These are phyloP conservation scores for Apodemia zela DNA, from an alignment of 2,888 invertebrate species.

Conservation along the genomic window DNA sequence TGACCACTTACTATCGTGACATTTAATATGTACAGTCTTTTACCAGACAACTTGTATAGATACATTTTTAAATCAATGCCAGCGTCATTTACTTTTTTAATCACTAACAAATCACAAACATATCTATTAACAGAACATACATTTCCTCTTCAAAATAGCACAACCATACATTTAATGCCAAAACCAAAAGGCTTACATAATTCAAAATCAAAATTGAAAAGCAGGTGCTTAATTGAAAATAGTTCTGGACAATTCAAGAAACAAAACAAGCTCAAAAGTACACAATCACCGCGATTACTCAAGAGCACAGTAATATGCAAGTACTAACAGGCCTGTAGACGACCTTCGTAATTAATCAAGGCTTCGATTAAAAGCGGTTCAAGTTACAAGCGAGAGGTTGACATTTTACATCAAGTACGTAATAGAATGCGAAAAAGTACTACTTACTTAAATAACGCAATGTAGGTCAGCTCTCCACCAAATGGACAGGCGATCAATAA, in stretches of 20 bases:
- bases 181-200: not conserved
- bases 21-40: too few relatives aligned
- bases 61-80: too few relatives aligned
- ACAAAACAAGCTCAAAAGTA: not conserved
- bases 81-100: too few relatives aligned
- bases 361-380: conserved; percentile 9
- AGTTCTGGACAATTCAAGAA: not conserved
- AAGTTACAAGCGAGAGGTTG: not conserved
- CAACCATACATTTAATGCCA: not conserved
- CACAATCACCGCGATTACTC: conserved; percentile 13
- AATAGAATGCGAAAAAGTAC: not conserved
- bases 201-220: not conserved
- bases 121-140: too few relatives aligned
- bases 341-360: conserved; percentile 33
- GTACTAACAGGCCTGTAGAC: conserved; percentile 44
- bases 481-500: too few relatives aligned
- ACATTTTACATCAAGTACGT: not conserved
- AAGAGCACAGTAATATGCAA: conserved; percentile 17
- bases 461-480: too few relatives aligned
- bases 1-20: too few relatives aligned
- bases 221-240: not conserved
- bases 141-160: too few relatives aligned
- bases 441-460: too few relatives aligned
- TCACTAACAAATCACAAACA: too few relatives aligned
- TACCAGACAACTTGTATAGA: too few relatives aligned